phyloP scores from a whole-genome alignment of 2,888 invertebrate genomes.

The Nycteola revayana region DNA sequence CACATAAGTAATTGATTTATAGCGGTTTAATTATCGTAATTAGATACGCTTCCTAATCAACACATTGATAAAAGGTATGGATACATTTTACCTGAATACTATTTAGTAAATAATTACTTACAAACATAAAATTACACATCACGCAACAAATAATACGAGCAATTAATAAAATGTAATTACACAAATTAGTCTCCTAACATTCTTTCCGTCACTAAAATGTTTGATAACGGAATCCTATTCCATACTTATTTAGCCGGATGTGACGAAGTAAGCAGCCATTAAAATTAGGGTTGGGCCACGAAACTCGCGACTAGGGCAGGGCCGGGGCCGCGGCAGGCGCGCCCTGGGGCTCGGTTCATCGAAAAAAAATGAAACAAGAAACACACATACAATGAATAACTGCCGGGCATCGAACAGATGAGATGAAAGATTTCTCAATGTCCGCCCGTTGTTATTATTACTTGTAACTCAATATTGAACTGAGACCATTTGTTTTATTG shows the following conservation, averaged over 20 bases:
- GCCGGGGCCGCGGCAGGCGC: constrained; percentile 59
- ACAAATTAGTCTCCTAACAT: constrained; percentile 11
- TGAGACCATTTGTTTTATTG: constrained; percentile 43
- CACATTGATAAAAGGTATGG: constrained; percentile 21
- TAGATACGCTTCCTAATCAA: constrained; percentile 60
- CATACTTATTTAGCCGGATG: constrained; percentile 71
- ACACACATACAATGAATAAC: constrained; percentile 63
- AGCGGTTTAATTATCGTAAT: constrained; percentile 63
- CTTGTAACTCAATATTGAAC: constrained; percentile 70
- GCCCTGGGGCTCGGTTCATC: constrained; percentile 52
- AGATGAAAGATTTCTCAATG: constrained; percentile 77
- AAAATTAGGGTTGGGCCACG: constrained; percentile 81
- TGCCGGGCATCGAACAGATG: constrained; percentile 65
- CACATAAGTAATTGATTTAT: constrained; percentile 61
- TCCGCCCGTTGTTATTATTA: constrained; percentile 69
- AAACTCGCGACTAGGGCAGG: constrained; percentile 72
- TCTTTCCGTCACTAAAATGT: constrained; percentile 10
- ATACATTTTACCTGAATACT: constrained; percentile 22
- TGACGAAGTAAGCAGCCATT: constrained; percentile 76
- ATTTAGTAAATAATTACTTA: constrained; percentile 3
- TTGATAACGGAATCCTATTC: constrained; percentile 42
- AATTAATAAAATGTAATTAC: constrained; percentile 10
- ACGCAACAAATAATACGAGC: not conserved
- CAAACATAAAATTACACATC: too few relatives aligned
- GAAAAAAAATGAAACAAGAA: constrained; percentile 60